Conservation (phyloP, 2,113 vertebrate species). For the Hydropotes inermis region DNA sequence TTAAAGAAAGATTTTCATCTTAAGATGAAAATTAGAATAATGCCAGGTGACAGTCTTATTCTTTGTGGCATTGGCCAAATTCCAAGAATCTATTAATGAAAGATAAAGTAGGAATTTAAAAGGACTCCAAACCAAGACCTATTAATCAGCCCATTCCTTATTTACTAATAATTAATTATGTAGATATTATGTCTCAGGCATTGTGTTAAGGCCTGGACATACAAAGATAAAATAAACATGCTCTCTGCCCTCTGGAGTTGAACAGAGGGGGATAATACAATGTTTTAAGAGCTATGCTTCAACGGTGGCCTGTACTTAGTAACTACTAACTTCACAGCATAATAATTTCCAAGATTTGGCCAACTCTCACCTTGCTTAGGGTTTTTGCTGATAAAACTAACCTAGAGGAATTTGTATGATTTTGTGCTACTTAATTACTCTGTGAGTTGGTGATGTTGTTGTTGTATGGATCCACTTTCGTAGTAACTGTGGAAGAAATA, state of each 20-base stretch:
- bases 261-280: not conserved
- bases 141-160: not conserved
- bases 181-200: not conserved
- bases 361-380: not conserved
- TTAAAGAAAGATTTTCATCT: not conserved
- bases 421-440: not conserved
- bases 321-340: not conserved
- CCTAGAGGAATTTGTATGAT: not conserved
- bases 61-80: not conserved
- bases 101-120: not conserved
- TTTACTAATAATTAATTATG: not conserved
- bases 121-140: not conserved
- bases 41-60: not conserved
- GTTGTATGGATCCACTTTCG: not conserved
- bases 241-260: not conserved
- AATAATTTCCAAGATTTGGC: not conserved
- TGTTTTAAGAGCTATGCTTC: not conserved
- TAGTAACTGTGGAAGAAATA: not conserved
- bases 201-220: not conserved
- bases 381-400: not conserved
- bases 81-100: not conserved
- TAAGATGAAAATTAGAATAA: not conserved
- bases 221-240: not conserved
- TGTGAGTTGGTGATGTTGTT: not conserved
- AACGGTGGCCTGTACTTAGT: not conserved